Base-by-base conservation (phyloP, 30 jellyfish, hydroid and myxozoan genomes). In the Sanderia malayensis region DNA sequence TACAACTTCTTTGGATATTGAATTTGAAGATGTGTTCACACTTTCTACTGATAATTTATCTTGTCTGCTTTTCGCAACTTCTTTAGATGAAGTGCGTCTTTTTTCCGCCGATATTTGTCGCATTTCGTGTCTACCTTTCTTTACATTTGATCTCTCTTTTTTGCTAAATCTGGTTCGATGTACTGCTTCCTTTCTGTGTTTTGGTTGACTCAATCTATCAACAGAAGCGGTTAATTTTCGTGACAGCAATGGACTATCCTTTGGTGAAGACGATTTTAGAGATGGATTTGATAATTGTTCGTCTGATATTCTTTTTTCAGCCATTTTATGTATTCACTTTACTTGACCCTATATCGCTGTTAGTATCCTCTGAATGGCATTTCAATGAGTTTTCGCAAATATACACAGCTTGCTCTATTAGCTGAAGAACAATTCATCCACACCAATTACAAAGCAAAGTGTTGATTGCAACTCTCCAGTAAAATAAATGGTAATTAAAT, bases 131-230 rank as follows among this genome's bases (percentile, higher is more conserved):
- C 18, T 24, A 49, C 64, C 18, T 24, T 49, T 49, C 23, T 9
- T 9, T 49, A 2, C 18, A 24, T 7, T 7, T 15, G 27, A 18
- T 4, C 64, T 49, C 4, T 11, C 3, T 19, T 49, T 4, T 4
- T 19, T 49, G 4, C 23, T 49, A 18, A 19, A 49, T 15, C 25
- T 4, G 8, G 64, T 24, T 2, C 64, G 64, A 19, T 49, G 8
- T 4, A 49, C 64, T 4, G 64, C 8, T 8, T 2, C 6, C 24
- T 27, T 29, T 46, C 66, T 30, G 37, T 7, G 63, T 71, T 82
- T 82, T 21, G 94, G 94, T 49, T 82, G 66, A 46, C 94, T 82
- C 20, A 82, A 70, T 33, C 94, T 71, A 24, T 82, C 94, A 28
- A 82, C 94, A 15, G 84, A 58, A 1, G 94, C 86, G 41, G 94